Percentiles rank a stretch among this genome's conserved stretches.
These are phyloP conservation scores for Callipepla californica DNA, from an alignment of 2,113 vertebrate genomes.

Conservation along the genomic window DNA sequence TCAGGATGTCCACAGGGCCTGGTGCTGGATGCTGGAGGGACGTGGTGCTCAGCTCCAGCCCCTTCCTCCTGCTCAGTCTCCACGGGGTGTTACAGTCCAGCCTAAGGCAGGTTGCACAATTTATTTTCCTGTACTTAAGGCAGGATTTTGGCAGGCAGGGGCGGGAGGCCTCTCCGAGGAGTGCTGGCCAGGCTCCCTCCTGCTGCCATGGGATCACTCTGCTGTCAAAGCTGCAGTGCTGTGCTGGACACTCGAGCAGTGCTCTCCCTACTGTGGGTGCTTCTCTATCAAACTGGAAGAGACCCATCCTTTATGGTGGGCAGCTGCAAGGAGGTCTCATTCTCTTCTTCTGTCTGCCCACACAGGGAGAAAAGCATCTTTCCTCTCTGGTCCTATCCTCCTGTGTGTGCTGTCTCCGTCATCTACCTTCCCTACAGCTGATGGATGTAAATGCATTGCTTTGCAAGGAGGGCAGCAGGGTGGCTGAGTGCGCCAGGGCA, in stretches of 20 bases:
- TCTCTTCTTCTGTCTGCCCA: neutral
- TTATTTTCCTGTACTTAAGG: constrained; percentile 57
- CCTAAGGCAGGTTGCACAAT: constrained; percentile 59
- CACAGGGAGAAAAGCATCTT: neutral
- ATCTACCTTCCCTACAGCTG: neutral
- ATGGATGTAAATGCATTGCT: neutral
- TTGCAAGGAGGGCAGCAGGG: neutral
- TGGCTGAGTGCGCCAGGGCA: neutral
- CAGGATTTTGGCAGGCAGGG: constrained; percentile 59
- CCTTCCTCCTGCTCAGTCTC: neutral
- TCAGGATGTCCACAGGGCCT: neutral
- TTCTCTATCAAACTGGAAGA: neutral
- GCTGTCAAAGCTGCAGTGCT: neutral
- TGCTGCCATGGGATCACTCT: neutral
- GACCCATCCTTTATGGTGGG: neutral
- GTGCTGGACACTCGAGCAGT: neutral
- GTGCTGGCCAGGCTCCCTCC: neutral
- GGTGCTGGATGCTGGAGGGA: neutral
- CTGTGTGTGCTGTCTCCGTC: neutral
- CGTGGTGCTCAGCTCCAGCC: neutral
- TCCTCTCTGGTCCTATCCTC: neutral
- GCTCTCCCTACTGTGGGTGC: accelerated
- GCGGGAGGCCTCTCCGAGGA: constrained; percentile 61
- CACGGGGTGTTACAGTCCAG: neutral
- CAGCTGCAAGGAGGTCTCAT: neutral